Evolutionary conservation across 2,113 vertebrate species (phyloP).

Genomic region (Archilochus colubris): DNA sequence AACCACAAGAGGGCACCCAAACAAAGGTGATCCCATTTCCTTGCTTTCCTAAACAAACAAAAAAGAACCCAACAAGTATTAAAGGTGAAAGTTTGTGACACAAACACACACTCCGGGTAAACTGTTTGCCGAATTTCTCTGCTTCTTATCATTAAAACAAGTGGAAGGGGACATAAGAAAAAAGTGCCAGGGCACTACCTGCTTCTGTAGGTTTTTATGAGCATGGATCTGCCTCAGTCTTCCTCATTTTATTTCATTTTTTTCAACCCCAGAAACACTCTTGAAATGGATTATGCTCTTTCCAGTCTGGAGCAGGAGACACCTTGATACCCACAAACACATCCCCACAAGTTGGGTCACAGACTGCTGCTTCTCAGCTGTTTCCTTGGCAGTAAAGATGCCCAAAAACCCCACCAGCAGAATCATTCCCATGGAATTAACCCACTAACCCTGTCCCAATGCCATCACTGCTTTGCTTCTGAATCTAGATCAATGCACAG

Average conservation of each 20-base stretch:
- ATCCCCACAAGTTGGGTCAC: not conserved
- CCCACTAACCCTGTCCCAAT: not conserved
- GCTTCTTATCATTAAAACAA: not conserved
- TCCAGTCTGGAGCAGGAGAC: not conserved
- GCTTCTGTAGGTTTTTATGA: not conserved
- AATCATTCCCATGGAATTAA: not conserved
- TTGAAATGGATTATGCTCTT: not conserved
- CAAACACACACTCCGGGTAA: not conserved
- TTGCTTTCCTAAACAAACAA: not conserved
- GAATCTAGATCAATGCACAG: not conserved
- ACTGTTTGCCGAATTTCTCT: not conserved
- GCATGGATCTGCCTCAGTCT: not conserved
- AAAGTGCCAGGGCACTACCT: not conserved
- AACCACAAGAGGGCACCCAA: constrained; percentile 60
- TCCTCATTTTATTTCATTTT: no score
- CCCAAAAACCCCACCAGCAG: not conserved
- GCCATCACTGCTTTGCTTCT: not conserved
- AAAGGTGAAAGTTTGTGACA: not conserved
- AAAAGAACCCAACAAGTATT: not conserved
- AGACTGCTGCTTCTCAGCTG: not conserved
- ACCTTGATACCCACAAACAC: not conserved
- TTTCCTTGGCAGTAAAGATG: not conserved
- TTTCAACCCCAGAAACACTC: not conserved
- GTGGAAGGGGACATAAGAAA: not conserved
- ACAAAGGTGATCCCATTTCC: not conserved